phyloP scores from a whole-genome alignment of 30 jellyfish, hydroid and myxozoan genomes.

The Euphysa ruthae region DNA sequence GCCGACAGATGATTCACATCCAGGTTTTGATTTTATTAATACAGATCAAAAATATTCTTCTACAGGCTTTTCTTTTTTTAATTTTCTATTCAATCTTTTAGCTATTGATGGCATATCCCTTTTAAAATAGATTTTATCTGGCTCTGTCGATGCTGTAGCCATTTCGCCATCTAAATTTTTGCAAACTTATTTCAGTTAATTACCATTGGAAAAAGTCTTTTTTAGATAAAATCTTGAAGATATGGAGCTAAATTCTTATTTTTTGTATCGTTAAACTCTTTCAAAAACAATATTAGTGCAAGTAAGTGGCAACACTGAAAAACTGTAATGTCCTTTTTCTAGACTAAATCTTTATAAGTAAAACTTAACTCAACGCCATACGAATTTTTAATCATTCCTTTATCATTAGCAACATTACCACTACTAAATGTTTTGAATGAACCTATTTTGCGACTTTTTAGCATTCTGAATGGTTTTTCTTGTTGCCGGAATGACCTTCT shows the following conservation, averaged over 20 bases:
- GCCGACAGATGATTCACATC: slow-evolving; percentile 2
- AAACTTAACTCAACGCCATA: background rate
- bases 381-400: background rate
- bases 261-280: too few relatives aligned
- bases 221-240: too few relatives aligned
- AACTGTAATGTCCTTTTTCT: too few relatives aligned
- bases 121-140: background rate
- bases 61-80: background rate
- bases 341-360: too few relatives aligned
- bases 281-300: too few relatives aligned
- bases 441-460: background rate
- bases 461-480: background rate
- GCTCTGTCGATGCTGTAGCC: background rate
- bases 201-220: background rate
- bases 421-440: background rate
- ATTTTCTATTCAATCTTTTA: background rate
- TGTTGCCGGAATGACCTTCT: background rate
- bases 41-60: background rate
- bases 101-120: slow-evolving; percentile 1
- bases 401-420: background rate
- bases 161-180: background rate
- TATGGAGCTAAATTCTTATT: too few relatives aligned
- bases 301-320: too few relatives aligned
- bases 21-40: background rate
- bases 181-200: background rate